Conservation (phyloP, 1,140 invertebrate genomes). For the Drosophila repletoides region DNA sequence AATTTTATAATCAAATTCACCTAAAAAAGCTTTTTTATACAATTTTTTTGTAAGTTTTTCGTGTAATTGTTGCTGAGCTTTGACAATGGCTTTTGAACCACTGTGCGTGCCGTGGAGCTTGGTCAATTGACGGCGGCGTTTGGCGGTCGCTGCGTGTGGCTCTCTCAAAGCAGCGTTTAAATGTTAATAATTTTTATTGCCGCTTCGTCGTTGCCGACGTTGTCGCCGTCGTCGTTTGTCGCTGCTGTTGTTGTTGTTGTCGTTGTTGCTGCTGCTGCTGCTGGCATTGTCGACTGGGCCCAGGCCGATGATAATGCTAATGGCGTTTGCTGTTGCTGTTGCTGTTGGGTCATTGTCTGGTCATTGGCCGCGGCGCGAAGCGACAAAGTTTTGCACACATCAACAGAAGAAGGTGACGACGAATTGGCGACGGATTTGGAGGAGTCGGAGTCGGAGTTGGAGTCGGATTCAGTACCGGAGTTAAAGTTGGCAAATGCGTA, state of each 20-base stretch:
- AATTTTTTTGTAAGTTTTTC: neutral
- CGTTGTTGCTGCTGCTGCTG: conserved; percentile 18
- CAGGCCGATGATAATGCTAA: conserved; percentile 72
- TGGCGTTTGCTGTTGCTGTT: conserved; percentile 63
- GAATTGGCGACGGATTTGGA: conserved; percentile 8
- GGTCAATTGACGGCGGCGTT: conserved; percentile 54
- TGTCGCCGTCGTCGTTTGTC: conserved; percentile 28
- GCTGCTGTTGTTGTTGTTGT: conserved; percentile 32
- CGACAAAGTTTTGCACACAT: conserved; percentile 70
- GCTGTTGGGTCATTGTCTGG: conserved; percentile 78
- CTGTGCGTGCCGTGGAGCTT: conserved; percentile 46
- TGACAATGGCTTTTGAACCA: neutral
- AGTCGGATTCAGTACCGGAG: neutral
- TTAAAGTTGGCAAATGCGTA: too few relatives aligned
- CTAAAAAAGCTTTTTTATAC: neutral
- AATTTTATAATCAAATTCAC: neutral
- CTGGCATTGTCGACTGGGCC: conserved; percentile 20
- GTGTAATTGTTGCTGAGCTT: neutral
- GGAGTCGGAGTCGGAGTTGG: neutral
- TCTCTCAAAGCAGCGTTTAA: conserved; percentile 65
- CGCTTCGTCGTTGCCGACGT: conserved; percentile 48
- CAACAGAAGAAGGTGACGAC: conserved; percentile 58
- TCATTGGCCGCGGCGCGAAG: conserved; percentile 71
- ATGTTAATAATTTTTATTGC: conserved; percentile 80
- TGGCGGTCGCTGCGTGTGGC: conserved; percentile 54